phyloP scores from a whole-genome alignment of 2,797 vertebrate species.

The Halcyon chelicuti region DNA sequence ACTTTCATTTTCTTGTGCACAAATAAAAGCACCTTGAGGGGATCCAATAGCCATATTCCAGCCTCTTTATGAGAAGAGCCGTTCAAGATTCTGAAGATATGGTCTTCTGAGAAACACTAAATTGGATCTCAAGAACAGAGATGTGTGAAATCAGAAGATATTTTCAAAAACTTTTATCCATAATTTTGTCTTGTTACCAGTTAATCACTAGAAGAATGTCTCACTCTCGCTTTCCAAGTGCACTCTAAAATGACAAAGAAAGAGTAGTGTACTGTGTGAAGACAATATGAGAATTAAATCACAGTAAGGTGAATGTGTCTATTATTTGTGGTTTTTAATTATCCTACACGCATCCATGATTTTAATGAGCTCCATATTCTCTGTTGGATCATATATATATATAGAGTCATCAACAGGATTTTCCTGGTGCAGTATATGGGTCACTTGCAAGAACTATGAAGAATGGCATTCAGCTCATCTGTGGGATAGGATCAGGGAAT shows the following conservation, averaged over 20 bases:
- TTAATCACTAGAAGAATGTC: neutral
- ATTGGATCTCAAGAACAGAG: neutral
- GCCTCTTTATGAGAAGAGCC: neutral
- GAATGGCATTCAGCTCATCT: neutral
- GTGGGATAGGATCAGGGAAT: neutral
- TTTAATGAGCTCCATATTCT: neutral
- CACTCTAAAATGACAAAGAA: neutral
- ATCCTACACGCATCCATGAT: accelerated
- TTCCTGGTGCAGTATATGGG: neutral
- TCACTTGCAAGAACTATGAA: neutral
- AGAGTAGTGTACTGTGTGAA: neutral
- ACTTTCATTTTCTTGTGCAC: neutral
- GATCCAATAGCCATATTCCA: neutral
- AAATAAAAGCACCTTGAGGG: neutral
- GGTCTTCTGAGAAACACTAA: neutral
- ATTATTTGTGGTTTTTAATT: neutral
- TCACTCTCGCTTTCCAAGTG: neutral
- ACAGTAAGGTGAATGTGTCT: neutral
- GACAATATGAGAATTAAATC: neutral
- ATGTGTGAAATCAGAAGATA: neutral
- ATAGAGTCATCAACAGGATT: accelerated
- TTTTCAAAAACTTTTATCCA: neutral
- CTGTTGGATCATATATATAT: neutral
- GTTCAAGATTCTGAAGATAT: neutral
- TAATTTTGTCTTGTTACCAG: neutral